Percentiles rank a stretch among this genome's conserved stretches.
These are phyloP conservation scores for Marmota monax DNA, from an alignment of 2,113 vertebrate genomes.

Conservation along the genomic window DNA sequence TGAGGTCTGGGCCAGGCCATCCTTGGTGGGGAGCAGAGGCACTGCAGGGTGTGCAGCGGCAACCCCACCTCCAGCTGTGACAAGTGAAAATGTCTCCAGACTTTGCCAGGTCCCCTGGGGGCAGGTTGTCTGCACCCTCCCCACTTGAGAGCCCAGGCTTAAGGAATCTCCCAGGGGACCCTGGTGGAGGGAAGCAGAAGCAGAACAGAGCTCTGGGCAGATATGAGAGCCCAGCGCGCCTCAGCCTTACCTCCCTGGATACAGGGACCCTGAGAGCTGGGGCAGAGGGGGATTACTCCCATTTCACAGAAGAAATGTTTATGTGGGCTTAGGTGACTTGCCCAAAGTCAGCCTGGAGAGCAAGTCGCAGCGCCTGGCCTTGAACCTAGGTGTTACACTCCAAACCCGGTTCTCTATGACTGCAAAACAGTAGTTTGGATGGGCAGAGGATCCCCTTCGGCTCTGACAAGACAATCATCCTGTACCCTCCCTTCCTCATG, in stretches of 20 bases:
- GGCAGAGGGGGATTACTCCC: neutral
- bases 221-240: neutral
- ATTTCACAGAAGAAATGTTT: neutral
- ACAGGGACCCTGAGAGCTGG: neutral
- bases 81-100: neutral
- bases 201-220: neutral
- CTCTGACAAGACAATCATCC: neutral
- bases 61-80: neutral
- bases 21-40: too few species aligned
- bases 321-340: rapidly evolving
- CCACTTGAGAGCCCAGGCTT: neutral
- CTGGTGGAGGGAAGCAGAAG: neutral
- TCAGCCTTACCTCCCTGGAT: neutral
- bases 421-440: neutral
- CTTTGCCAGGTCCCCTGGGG: neutral
- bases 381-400: neutral
- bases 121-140: too few species aligned
- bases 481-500: neutral
- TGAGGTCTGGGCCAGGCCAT: neutral
- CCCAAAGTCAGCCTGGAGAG: neutral
- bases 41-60: neutral
- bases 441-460: neutral
- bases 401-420: neutral
- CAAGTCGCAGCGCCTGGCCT: neutral
- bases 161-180: neutral